A percentile compares a stretch with the other conserved stretches of the same genome.
These are phyloP conservation scores for Thaumatotibia leucotreta DNA, from an alignment of 1,140 invertebrate species.

Conservation along the genomic window DNA sequence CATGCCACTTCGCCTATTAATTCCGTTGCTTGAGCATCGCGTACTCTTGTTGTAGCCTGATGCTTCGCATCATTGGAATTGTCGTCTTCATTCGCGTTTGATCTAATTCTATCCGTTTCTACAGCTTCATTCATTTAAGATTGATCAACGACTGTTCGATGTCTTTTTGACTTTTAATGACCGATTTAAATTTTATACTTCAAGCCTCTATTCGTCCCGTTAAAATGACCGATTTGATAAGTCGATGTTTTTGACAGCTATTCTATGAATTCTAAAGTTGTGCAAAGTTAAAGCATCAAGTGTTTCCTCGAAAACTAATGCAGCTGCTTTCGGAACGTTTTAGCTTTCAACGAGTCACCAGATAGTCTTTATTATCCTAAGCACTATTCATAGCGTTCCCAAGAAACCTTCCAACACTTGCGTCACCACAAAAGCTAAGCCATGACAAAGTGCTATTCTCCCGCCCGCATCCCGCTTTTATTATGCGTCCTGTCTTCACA, in stretches of 20 bases:
- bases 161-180: background rate
- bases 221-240: too few species aligned
- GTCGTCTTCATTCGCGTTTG: slow-evolving; percentile 14
- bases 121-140: slow-evolving; percentile 11
- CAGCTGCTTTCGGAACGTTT: too few species aligned
- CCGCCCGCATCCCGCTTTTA: slow-evolving; percentile 54
- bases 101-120: slow-evolving; percentile 11
- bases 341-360: background rate
- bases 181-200: background rate
- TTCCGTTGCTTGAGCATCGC: slow-evolving; percentile 31
- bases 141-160: background rate
- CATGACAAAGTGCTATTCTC: slow-evolving; percentile 46
- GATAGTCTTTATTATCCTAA: slow-evolving; percentile 13
- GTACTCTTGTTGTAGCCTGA: slow-evolving; percentile 30
- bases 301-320: background rate
- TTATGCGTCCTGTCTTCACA: slow-evolving; percentile 61
- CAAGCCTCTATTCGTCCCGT: background rate
- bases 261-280: too few species aligned
- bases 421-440: slow-evolving; percentile 40
- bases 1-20: slow-evolving; percentile 50
- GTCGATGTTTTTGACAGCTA: too few species aligned
- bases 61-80: slow-evolving; percentile 22
- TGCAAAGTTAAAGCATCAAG: background rate
- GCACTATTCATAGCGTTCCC: slow-evolving; percentile 23
- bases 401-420: slow-evolving; percentile 35